Evolutionary conservation across 2,113 vertebrate genomes (phyloP).

Genomic region (Bostrychus sinensis): DNA sequence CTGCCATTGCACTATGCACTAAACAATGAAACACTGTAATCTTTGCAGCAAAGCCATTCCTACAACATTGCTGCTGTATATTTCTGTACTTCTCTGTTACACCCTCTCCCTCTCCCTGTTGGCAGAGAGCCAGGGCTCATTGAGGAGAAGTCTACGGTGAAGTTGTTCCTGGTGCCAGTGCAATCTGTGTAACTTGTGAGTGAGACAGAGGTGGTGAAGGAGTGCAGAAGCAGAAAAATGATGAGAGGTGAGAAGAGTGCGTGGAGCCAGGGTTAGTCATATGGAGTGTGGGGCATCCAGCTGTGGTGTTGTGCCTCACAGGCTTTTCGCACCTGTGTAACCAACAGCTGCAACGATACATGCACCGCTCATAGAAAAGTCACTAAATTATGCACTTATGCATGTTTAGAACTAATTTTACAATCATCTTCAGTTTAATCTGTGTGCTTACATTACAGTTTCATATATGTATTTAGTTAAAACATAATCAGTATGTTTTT

Average conservation of each 20-base stretch:
- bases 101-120: conserved; percentile 27
- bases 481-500: too few relatives aligned
- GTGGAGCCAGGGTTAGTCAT: conserved; percentile 48
- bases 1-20: neutral
- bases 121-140: conserved; percentile 47
- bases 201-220: too few relatives aligned
- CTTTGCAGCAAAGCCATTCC: neutral
- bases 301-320: conserved; percentile 65
- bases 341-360: conserved; percentile 58
- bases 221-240: neutral
- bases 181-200: conserved; percentile 63
- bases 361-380: conserved; percentile 11
- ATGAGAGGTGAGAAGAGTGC: conserved; percentile 58
- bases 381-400: conserved; percentile 26
- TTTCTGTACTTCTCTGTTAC: conserved; percentile 12
- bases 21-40: neutral
- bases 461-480: neutral
- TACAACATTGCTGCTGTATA: conserved; percentile 14
- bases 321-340: conserved; percentile 71
- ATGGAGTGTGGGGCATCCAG: conserved; percentile 69
- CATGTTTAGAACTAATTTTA: conserved; percentile 29
- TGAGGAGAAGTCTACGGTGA: conserved; percentile 42
- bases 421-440: conserved; percentile 28
- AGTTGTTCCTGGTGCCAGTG: conserved; percentile 38
- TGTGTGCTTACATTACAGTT: neutral